These are phyloP conservation scores for Melanerpes aurifrons DNA, from an alignment of 2,113 vertebrate species.

Conservation along the genomic window DNA sequence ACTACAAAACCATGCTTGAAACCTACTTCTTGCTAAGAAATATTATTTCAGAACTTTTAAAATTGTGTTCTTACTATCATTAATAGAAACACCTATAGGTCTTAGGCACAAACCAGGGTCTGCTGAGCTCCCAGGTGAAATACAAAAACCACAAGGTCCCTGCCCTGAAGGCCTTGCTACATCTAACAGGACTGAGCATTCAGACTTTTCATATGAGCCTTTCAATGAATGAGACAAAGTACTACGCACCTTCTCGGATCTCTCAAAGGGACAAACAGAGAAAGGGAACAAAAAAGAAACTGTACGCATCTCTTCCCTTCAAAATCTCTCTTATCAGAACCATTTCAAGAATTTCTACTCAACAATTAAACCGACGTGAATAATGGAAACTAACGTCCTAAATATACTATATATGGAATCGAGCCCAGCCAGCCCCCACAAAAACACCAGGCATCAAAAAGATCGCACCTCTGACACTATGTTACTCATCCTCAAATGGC, in stretches of 20 bases:
- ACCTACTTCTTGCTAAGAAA: background rate
- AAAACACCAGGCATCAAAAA: background rate
- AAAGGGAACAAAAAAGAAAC: background rate
- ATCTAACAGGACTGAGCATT: background rate
- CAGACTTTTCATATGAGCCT: background rate
- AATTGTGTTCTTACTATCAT: background rate
- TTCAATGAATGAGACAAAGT: slow-evolving; percentile 52
- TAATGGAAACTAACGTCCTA: slow-evolving; percentile 58
- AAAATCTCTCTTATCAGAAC: slow-evolving; percentile 65
- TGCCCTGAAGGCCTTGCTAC: background rate
- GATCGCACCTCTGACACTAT: background rate
- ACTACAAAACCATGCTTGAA: background rate
- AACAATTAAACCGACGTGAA: slow-evolving; percentile 64
- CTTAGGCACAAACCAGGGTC: background rate
- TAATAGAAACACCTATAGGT: background rate
- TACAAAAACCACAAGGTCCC: background rate
- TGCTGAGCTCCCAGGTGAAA: background rate
- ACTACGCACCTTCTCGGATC: background rate
- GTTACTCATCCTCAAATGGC: slow-evolving; percentile 35
- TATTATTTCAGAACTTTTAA: background rate
- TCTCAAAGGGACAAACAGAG: background rate
- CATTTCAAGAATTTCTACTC: slow-evolving; percentile 59
- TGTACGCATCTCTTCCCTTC: background rate
- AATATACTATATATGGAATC: slow-evolving; percentile 74
- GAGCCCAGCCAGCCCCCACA: slow-evolving; percentile 47